phyloP scores from a whole-genome alignment of 2,113 vertebrate genomes.

The Brachypteracias leptosomus region DNA sequence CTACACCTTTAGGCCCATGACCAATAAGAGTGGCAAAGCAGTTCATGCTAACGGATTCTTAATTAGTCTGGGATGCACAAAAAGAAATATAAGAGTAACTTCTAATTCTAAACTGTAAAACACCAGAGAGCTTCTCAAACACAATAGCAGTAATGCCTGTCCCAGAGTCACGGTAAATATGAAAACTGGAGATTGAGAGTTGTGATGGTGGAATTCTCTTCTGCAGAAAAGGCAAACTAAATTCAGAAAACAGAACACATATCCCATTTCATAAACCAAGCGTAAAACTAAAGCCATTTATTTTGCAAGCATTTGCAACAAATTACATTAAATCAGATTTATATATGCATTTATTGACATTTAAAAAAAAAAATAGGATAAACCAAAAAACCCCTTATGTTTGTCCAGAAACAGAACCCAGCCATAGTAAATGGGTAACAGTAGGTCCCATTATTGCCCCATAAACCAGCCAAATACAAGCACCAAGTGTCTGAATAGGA shows the following conservation, averaged over 20 bases:
- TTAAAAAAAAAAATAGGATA: not conserved
- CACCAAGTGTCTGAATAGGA: not conserved
- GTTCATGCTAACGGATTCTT: conserved; percentile 19
- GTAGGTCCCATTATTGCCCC: not conserved
- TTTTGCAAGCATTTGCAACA: not conserved
- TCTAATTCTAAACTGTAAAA: conserved; percentile 9
- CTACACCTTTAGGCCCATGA: not conserved
- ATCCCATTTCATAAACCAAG: not conserved
- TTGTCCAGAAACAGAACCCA: not conserved
- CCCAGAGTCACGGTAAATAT: not conserved
- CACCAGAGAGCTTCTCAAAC: conserved; percentile 8
- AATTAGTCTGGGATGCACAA: conserved; percentile 36
- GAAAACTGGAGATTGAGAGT: not conserved
- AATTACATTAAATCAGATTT: not conserved
- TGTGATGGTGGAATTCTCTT: not conserved
- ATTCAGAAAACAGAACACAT: not conserved
- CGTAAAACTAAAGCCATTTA: not conserved
- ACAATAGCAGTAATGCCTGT: not conserved
- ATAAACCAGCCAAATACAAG: not conserved
- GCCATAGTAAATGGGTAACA: not conserved
- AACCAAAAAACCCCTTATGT: not conserved
- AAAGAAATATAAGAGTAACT: not conserved
- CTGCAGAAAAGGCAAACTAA: not conserved
- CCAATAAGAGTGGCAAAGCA: conserved; percentile 27
- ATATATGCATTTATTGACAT: not conserved